Evolutionary conservation across 2,113 vertebrate species (phyloP).

Genomic region (Malurus elegans): DNA sequence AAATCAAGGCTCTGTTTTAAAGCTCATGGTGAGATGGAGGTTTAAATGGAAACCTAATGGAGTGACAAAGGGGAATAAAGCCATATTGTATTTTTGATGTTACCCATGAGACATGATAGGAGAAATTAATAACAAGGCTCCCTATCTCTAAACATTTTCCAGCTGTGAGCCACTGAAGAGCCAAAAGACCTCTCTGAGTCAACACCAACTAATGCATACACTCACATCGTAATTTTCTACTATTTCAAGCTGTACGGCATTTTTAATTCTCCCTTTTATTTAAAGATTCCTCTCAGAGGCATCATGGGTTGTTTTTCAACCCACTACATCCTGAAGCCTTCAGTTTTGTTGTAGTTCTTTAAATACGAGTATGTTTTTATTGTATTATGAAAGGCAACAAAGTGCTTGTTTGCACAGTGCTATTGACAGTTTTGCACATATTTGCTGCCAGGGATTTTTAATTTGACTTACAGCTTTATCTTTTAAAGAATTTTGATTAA

Average conservation of each 20-base stretch:
- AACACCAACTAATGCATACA: slow-evolving; percentile 23
- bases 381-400: neutral
- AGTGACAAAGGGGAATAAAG: slow-evolving; percentile 34
- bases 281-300: slow-evolving; percentile 17
- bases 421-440: neutral
- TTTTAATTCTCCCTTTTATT: neutral
- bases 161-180: slow-evolving; percentile 40
- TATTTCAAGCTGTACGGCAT: neutral
- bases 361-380: neutral
- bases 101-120: slow-evolving; percentile 51
- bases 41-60: slow-evolving; percentile 12
- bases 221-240: neutral
- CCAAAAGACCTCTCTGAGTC: slow-evolving; percentile 22
- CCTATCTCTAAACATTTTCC: slow-evolving; percentile 55
- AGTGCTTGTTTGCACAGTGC: neutral
- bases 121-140: slow-evolving; percentile 44
- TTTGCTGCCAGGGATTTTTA: neutral
- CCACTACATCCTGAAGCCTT: neutral
- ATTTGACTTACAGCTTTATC: neutral
- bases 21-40: neutral
- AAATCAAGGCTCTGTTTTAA: slow-evolving; percentile 8
- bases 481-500: neutral
- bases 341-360: neutral
- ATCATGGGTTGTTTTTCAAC: neutral
- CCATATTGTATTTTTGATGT: slow-evolving; percentile 32